Conservation (phyloP, 2,113 vertebrate species). For the Aramus guarauna region DNA sequence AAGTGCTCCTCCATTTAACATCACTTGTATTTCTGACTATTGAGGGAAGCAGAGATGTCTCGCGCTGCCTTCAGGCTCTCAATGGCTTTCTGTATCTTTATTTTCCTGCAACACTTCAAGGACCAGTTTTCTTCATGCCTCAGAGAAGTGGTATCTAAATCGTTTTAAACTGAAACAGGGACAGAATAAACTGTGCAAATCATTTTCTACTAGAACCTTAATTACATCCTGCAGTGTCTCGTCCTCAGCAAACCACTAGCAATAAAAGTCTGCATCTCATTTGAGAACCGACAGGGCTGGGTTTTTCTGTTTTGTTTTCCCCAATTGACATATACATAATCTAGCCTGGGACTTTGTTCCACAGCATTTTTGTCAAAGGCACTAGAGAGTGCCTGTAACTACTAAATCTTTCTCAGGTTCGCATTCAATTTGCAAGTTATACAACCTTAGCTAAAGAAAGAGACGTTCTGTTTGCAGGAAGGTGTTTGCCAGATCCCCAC, state of each 20-base stretch:
- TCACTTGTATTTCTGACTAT: slow-evolving; percentile 20
- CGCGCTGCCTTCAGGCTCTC: slow-evolving; percentile 27
- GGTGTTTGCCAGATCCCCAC: slow-evolving; percentile 62
- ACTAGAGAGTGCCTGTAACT: slow-evolving; percentile 52
- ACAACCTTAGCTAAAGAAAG: slow-evolving; percentile 49
- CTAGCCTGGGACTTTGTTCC: slow-evolving; percentile 62
- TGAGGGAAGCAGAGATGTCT: slow-evolving; percentile 41
- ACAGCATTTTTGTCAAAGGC: slow-evolving; percentile 61
- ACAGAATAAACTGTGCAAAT: slow-evolving; percentile 62
- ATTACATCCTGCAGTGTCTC: slow-evolving; percentile 63
- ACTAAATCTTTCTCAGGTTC: slow-evolving; percentile 64
- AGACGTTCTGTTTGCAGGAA: slow-evolving; percentile 52
- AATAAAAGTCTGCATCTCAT: slow-evolving; percentile 60
- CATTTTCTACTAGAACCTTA: slow-evolving; percentile 59
- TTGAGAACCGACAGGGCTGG: slow-evolving; percentile 27
- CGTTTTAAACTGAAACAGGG: slow-evolving; percentile 45
- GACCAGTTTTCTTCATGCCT: slow-evolving; percentile 60
- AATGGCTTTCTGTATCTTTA: slow-evolving; percentile 54
- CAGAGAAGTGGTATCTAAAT: slow-evolving; percentile 57
- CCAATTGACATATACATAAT: slow-evolving; percentile 54
- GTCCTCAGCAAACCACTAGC: slow-evolving; percentile 53
- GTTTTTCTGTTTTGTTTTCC: slow-evolving; percentile 57
- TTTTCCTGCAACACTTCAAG: slow-evolving; percentile 58
- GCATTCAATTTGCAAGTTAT: slow-evolving; percentile 62
- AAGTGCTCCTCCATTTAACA: neutral